Base-by-base conservation (phyloP, 1,140 invertebrate species). In the Scaptomyza hsui region DNA sequence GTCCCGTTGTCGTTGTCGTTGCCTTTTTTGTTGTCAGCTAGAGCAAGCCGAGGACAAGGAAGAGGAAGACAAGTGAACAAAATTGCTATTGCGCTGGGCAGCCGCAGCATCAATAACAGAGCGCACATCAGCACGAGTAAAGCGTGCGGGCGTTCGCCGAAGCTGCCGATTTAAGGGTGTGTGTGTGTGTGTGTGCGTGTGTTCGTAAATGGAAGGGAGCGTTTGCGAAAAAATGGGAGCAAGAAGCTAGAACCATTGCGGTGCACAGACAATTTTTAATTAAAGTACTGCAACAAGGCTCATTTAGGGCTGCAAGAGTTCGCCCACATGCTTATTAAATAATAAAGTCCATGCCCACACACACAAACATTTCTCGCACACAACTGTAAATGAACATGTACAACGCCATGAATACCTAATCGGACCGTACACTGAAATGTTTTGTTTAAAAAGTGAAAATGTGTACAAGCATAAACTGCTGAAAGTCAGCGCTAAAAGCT, bases 21-120 rank as follows among this genome's bases (percentile, higher is more conserved):
- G 42, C 60, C 44, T 45, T 29, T 59, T 39, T 42, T 59, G 63
- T 57, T 55, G 35, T 47, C 42, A 49, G 47, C 47, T 15, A 52
- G 45, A 4, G 24, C 10, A 15, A 10, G 44, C 59, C 26, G 26
- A 9, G 26, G 26, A 63, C 16, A 16, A 47, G 9, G 35, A 83
- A 85, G 72, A 85, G 72, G 75, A 83, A 73, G 61, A 79, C 75
- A 79, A 79, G 63, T 85, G 76, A 83, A 85, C 80, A 80, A 78
- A 78, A 74, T 81, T 82, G 81, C 71, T 85, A 83, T 85, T 83
- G 79, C 80, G 79, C 75, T 83, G 79, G 55, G 60, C 72, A 71
- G 52, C 68, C 56, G 80, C 79, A 83, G 75, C 79, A 79, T 85
- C 80, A 81, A 82, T 82, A 77, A 63, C 63, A 59, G 53, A 65